These are phyloP conservation scores for Arrhamphus sclerolepis DNA, from an alignment of 2,797 vertebrate genomes.

Conservation along the genomic window DNA sequence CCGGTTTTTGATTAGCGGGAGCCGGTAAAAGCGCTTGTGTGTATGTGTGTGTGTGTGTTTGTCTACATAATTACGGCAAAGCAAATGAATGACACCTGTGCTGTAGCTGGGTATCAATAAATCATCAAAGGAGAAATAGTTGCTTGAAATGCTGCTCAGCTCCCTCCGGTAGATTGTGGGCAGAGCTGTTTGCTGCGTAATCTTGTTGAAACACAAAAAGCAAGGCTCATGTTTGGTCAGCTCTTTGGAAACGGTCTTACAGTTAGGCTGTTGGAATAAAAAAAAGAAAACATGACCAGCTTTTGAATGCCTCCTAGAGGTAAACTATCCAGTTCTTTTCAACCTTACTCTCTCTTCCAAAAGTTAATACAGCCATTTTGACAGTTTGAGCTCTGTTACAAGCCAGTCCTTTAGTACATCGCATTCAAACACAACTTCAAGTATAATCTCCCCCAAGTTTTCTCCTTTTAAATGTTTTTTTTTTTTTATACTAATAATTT, in stretches of 20 bases:
- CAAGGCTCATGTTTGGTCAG: neutral
- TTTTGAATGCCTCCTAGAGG: slow-evolving; percentile 9
- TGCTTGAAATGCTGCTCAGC: slow-evolving; percentile 21
- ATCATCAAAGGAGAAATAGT: slow-evolving; percentile 50
- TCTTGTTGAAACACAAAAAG: neutral
- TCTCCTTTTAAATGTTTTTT: too few relatives aligned
- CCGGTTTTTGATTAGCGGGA: slow-evolving; percentile 55
- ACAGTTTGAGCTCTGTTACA: neutral
- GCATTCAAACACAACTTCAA: too few relatives aligned
- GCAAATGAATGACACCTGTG: slow-evolving; percentile 27
- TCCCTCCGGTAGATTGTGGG: slow-evolving; percentile 8
- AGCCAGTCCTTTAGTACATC: neutral
- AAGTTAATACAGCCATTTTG: slow-evolving; percentile 6
- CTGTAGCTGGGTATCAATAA: slow-evolving; percentile 55
- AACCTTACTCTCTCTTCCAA: neutral
- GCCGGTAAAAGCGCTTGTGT: neutral
- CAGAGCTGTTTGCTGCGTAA: slow-evolving; percentile 4
- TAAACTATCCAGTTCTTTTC: too few relatives aligned
- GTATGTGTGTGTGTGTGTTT: slow-evolving; percentile 7
- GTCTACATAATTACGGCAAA: slow-evolving; percentile 47
- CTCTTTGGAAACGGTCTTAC: neutral
- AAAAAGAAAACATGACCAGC: slow-evolving; percentile 1
- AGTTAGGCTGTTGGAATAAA: slow-evolving; percentile 13
- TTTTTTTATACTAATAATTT: too few relatives aligned
- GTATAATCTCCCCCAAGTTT: too few relatives aligned